Evolutionary conservation across 2,113 vertebrate species (phyloP).

Genomic region (Natator depressus): DNA sequence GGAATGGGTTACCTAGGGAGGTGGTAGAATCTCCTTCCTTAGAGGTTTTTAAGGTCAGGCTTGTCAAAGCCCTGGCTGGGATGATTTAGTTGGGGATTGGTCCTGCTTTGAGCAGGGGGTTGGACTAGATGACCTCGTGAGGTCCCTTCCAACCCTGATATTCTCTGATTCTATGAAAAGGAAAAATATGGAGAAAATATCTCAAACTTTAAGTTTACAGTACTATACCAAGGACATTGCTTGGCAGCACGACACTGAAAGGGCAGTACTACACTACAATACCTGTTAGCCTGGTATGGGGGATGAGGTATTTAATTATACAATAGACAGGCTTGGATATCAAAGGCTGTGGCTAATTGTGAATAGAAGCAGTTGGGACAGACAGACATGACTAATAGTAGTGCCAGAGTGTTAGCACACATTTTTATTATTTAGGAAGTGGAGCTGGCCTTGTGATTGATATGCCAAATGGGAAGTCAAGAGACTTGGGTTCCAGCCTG

Average conservation of each 20-base stretch:
- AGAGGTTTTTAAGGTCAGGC: too few relatives aligned
- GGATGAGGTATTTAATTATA: not conserved
- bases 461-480: accelerated
- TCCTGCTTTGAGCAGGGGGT: too few relatives aligned
- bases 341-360: not conserved
- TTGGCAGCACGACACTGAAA: not conserved
- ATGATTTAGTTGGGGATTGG: too few relatives aligned
- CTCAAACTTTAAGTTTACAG: not conserved
- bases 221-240: not conserved
- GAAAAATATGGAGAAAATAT: not conserved
- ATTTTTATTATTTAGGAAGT: not conserved
- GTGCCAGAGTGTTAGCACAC: not conserved
- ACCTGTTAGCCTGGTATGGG: not conserved
- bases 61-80: too few relatives aligned
- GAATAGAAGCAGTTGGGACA: not conserved
- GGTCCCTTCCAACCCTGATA: too few relatives aligned
- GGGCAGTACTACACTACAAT: not conserved
- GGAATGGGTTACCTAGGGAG: too few relatives aligned
- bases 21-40: too few relatives aligned
- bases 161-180: not conserved
- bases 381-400: not conserved
- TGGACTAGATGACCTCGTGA: too few relatives aligned
- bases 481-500: not conserved
- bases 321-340: not conserved
- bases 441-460: not conserved